A percentile compares a stretch with the other conserved stretches of the same genome.
These are phyloP conservation scores for Chaetophractus vellerosus DNA, from an alignment of 2,797 vertebrate genomes.

Conservation along the genomic window DNA sequence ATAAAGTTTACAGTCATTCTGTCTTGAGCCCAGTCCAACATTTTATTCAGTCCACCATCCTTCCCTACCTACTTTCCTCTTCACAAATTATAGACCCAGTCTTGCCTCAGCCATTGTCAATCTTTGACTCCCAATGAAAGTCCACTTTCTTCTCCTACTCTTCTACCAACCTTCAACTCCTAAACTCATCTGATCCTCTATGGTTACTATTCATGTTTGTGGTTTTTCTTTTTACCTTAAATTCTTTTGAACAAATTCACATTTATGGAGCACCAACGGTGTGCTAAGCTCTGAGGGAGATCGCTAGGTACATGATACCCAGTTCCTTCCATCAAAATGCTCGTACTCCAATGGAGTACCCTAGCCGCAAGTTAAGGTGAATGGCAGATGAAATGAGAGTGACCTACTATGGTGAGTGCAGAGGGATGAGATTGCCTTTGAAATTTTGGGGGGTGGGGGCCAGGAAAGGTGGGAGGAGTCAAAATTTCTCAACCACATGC, in stretches of 20 bases:
- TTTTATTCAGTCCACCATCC: background rate
- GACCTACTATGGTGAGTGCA: background rate
- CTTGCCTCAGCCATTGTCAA: background rate
- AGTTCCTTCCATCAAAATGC: slow-evolving; percentile 70
- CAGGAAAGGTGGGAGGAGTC: background rate
- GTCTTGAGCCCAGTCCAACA: background rate
- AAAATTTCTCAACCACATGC: background rate
- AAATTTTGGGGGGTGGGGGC: background rate
- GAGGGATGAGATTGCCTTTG: background rate
- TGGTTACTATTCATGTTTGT: background rate
- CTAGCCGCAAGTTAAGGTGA: background rate
- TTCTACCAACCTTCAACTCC: background rate
- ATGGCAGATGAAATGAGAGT: background rate
- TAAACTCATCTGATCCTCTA: background rate
- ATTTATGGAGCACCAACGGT: background rate
- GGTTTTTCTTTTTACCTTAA: slow-evolving; percentile 29
- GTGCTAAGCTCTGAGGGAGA: background rate
- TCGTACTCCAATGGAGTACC: background rate
- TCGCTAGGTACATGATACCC: background rate
- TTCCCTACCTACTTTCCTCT: background rate
- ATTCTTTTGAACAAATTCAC: background rate
- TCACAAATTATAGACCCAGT: background rate
- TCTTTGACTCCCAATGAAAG: background rate
- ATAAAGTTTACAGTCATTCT: slow-evolving; percentile 22
- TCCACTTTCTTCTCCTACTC: background rate